These are phyloP conservation scores for Diacarnus erythraeanus DNA, from an alignment of 37 sponge, comb jelly and placozoan species.

Conservation along the genomic window DNA sequence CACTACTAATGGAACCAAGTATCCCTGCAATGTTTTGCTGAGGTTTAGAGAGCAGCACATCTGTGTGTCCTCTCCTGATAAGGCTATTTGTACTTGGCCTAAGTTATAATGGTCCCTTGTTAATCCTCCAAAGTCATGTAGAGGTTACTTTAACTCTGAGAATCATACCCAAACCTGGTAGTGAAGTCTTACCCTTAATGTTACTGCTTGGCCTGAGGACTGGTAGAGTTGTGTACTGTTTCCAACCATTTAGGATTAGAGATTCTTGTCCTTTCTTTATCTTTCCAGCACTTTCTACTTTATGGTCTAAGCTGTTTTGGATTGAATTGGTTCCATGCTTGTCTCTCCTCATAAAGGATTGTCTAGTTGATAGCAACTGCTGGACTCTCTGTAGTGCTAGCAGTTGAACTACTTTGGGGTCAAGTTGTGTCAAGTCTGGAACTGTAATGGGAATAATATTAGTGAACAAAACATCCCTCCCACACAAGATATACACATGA, in stretches of 20 bases:
- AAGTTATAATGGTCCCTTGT: too few species aligned
- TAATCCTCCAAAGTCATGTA: too few species aligned
- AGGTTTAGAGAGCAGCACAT: too few species aligned
- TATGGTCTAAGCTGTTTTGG: neutral
- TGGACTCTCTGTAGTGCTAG: slow-evolving; percentile 74
- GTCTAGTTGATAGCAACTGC: slow-evolving; percentile 65
- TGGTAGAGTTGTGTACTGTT: too few species aligned
- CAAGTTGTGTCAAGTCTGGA: slow-evolving; percentile 56
- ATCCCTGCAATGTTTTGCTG: neutral
- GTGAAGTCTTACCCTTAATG: too few species aligned
- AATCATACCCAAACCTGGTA: too few species aligned
- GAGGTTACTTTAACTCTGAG: too few species aligned
- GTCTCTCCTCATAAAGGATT: neutral
- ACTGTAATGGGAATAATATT: slow-evolving; percentile 21
- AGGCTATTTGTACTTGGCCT: too few species aligned
- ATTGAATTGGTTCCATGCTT: neutral
- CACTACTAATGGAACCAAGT: neutral
- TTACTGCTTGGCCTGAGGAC: too few species aligned
- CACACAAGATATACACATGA: neutral
- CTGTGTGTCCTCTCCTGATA: too few species aligned
- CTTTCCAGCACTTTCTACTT: neutral
- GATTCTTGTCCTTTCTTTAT: neutral
- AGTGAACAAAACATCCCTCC: neutral
- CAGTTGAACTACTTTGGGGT: slow-evolving; percentile 43
- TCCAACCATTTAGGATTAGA: neutral